Evolutionary conservation across 2,113 vertebrate genomes (phyloP).

Genomic region (Lonchura striata): DNA sequence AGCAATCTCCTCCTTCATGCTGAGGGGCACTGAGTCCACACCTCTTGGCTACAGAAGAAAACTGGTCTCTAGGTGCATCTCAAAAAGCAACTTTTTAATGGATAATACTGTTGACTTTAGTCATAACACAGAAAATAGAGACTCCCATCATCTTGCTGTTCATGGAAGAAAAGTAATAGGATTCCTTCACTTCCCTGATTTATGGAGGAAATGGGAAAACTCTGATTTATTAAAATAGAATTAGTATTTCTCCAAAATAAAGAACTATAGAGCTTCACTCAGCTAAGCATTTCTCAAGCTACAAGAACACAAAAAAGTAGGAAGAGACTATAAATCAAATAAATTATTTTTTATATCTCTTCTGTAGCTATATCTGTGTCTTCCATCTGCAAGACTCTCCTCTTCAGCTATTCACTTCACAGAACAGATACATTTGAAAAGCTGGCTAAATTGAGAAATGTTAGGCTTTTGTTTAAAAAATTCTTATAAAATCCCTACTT

Average conservation of each 20-base stretch:
- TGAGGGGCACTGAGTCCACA: not conserved
- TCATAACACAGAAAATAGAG: not conserved
- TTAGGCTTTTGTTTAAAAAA: not conserved
- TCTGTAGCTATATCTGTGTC: not conserved
- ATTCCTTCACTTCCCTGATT: not conserved
- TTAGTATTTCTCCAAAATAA: constrained; percentile 10
- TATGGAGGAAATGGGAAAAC: not conserved
- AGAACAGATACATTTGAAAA: not conserved
- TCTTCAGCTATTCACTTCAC: not conserved
- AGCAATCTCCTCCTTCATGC: not conserved
- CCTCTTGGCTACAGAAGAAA: not conserved
- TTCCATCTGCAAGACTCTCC: not conserved
- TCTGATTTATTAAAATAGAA: not conserved
- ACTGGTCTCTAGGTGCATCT: not conserved
- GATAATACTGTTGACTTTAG: not conserved
- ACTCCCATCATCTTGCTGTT: not conserved
- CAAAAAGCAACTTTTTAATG: not conserved
- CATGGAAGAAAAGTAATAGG: not conserved
- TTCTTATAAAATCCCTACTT: not conserved
- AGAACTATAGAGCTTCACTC: not conserved
- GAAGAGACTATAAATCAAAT: constrained; percentile 26
- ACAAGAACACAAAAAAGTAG: not conserved
- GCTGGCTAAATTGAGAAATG: not conserved
- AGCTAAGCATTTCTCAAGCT: not conserved
- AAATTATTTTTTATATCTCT: constrained; percentile 5